phyloP scores from a whole-genome alignment of 2,888 invertebrate species.

The Acrobasis suavella region DNA sequence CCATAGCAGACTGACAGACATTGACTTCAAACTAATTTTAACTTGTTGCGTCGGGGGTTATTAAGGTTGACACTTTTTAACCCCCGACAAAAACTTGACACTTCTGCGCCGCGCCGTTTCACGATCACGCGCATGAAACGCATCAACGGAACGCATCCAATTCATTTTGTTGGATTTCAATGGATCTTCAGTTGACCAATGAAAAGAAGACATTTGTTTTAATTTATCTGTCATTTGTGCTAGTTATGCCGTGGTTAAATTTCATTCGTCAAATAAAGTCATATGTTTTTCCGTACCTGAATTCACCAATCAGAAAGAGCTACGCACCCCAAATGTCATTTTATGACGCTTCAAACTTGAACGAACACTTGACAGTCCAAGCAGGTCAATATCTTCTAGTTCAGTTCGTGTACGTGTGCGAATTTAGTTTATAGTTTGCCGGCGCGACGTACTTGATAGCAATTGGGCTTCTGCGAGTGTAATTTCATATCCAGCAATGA shows the following conservation, averaged over 20 bases:
- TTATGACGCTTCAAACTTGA: neutral
- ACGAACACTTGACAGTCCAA: neutral
- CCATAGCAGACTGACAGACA: too few species aligned
- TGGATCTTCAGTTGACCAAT: conserved; percentile 57
- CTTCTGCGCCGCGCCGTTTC: too few species aligned
- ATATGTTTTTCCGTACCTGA: neutral
- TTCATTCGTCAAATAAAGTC: conserved; percentile 43
- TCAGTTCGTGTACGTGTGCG: neutral
- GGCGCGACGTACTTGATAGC: conserved; percentile 21
- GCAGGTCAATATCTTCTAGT: neutral
- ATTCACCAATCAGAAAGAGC: conserved; percentile 25
- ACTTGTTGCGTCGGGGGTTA: too few species aligned
- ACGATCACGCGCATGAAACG: too few species aligned
- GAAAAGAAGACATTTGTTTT: conserved; percentile 63
- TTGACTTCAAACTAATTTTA: too few species aligned
- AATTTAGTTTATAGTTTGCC: neutral
- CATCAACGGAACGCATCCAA: neutral
- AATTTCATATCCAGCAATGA: conserved; percentile 51
- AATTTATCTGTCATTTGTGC: conserved; percentile 55
- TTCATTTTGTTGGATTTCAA: neutral
- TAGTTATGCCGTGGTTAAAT: conserved; percentile 50
- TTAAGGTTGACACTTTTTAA: too few species aligned
- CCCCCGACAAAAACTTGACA: too few species aligned
- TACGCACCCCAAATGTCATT: conserved; percentile 18
- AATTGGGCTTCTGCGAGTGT: conserved; percentile 17